Base-by-base conservation (phyloP, 2,797 vertebrate genomes). In the Myiotriccus ornatus region DNA sequence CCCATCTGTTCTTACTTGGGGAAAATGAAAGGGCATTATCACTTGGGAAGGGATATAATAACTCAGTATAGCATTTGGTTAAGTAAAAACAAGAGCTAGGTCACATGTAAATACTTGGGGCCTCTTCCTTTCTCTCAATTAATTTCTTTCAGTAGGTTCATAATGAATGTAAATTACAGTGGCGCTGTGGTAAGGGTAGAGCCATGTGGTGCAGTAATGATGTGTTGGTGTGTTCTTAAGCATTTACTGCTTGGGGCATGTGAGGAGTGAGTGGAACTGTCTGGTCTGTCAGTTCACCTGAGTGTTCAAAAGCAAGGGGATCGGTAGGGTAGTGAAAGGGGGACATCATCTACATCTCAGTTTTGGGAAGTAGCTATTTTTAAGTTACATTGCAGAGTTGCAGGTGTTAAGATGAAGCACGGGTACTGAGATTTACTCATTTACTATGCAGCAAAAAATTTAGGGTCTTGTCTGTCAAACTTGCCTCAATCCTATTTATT, bases 301-400 rank as follows among this genome's bases (percentile, higher is more conserved):
- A 24, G 44, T 7, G 53, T 32, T 70, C 20, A 24, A 7, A 39
- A 23, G 52, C 12, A 34, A 59, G 55, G 27, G n/a, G 27, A 53
- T 35, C 2, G 3, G 4, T 20, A 11, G 7, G 5, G 4, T 20
- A 13, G 9, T 20, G 50, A 13, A 35, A 15, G 2, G 2, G 18
- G 19, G 11, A 27, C 23, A 37, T 27, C 30, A 43, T 52, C 12
- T 7, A 2, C 21, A 22, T 47, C 59, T 73, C 30, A 9, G 28
- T 52, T 60, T 63, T 28, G 23, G 53, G 34, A n/a, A 11, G 8
- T 12, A 24, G 13, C 49, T 78, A 47, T 68, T 17, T 55, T 15
- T n/a, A 20, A 63, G 24, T 39, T 64, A n/a, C 15, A 2, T 11
- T 73, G 19, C 23, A 10, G 2, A 69, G 21, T 9, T 82, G 22